Base-by-base conservation (phyloP, 2,888 invertebrate species). In the Noctua comes region DNA sequence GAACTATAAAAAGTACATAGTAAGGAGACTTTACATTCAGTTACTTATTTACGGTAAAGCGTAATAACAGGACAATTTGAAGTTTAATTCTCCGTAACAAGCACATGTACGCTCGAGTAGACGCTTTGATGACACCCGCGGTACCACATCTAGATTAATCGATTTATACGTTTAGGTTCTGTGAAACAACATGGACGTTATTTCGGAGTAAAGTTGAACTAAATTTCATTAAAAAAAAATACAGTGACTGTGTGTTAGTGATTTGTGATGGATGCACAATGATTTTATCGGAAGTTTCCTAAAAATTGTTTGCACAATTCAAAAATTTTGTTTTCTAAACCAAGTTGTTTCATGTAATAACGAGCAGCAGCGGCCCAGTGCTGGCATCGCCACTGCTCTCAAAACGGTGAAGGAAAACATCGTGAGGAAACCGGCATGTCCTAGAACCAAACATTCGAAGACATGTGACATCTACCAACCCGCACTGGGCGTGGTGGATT, bases 1-100 rank as follows among this genome's bases (percentile, higher is more conserved):
- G 43, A 10, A 43, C 43, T 43, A 40, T 16, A 77, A 18, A 27
- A 48, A 36, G 8, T 8, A 21, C 11, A 59, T n/a, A 59, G 16
- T 46, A 36, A n/a, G 5, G 13, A 36, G 16, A 21, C 40, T 51
- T 65, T 4, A 24, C 8, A 66, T 57, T 46, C 11, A 66, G 18
- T 31, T 27, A 27, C 57, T 68, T 69, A 66, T 80, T 75, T 73
- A 66, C 54, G 46, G 31, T 65, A 24, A 71, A 40, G 2, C 72
- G 36, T 51, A 79, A 70, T 78, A 83, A 84, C 69, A 84, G 66
- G 62, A 71, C 82, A 85, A 85, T 83, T 85, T 76, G 71, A 68
- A 59, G 70, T 71, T 76, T 59, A 76, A 70, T 57, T 80, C 65
- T 48, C 54, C 72, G 85, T 75, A 69, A 70, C 76, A 62, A 68